phyloP scores from a whole-genome alignment of 2,113 vertebrate genomes.

The Calidris pygmaea region DNA sequence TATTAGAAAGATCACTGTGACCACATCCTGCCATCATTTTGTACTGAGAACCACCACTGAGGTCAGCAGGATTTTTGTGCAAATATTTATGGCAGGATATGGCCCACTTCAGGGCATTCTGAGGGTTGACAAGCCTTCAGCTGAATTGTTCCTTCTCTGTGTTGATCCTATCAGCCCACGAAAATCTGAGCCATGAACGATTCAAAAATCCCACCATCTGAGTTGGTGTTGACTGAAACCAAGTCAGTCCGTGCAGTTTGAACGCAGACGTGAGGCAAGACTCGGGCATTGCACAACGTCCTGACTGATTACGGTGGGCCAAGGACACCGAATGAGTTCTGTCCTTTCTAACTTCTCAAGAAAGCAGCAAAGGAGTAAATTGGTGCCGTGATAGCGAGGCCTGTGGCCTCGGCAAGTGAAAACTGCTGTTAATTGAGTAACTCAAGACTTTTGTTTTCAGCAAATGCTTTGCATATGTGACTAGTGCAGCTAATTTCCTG shows the following conservation, averaged over 20 bases:
- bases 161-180: conserved; percentile 27
- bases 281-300: conserved; percentile 12
- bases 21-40: conserved; percentile 73
- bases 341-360: neutral
- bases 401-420: conserved; percentile 19
- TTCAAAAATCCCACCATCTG: neutral
- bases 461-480: conserved; percentile 60
- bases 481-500: conserved; percentile 52
- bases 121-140: conserved; percentile 21
- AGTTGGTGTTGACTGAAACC: neutral
- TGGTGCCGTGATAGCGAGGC: neutral
- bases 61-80: conserved; percentile 68
- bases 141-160: neutral
- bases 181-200: neutral
- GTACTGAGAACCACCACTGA: conserved; percentile 66
- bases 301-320: neutral
- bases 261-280: neutral
- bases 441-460: conserved; percentile 30
- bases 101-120: conserved; percentile 49
- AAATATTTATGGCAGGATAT: conserved; percentile 76
- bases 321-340: neutral
- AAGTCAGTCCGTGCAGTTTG: neutral
- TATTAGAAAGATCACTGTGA: conserved; percentile 71
- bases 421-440: conserved; percentile 43
- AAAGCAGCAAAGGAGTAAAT: neutral